These are phyloP conservation scores for Drosophila miranda DNA, from an alignment of 1,140 invertebrate genomes.

Conservation along the genomic window DNA sequence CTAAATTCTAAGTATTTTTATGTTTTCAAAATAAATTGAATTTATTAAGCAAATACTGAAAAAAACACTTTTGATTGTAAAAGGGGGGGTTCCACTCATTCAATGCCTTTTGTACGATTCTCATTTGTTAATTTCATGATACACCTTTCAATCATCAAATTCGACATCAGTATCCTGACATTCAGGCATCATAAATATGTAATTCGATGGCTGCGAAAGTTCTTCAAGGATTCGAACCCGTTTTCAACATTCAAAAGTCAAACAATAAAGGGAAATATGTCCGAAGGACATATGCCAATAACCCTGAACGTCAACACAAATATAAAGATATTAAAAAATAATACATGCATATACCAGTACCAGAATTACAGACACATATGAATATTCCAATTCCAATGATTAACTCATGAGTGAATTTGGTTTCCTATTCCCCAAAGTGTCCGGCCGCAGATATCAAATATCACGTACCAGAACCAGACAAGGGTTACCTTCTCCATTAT, in stretches of 20 bases:
- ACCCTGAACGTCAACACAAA: conserved; percentile 36
- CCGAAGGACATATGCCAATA: conserved; percentile 23
- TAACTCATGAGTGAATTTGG: conserved; percentile 46
- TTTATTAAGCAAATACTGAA: conserved; percentile 66
- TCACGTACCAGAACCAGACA: conserved; percentile 66
- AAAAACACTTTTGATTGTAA: neutral
- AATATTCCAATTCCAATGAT: conserved; percentile 44
- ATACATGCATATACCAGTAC: conserved; percentile 1
- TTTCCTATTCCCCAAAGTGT: conserved; percentile 67
- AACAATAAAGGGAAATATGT: conserved; percentile 15
- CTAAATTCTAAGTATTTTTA: conserved; percentile 74
- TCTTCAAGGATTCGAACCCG: neutral
- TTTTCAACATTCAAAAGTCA: conserved; percentile 1
- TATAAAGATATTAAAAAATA: conserved; percentile 29
- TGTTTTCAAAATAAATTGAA: conserved; percentile 79
- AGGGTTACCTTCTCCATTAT: conserved; percentile 48
- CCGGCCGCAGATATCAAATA: conserved; percentile 64
- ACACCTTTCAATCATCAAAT: neutral
- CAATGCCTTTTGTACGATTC: neutral
- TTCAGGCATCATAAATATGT: neutral
- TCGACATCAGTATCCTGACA: neutral
- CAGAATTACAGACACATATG: conserved; percentile 15
- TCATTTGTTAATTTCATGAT: no score
- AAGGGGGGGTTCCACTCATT: neutral
- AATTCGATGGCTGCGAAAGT: neutral